Evolutionary conservation across 1,140 invertebrate species (phyloP).

Genomic region (Periplaneta americana): DNA sequence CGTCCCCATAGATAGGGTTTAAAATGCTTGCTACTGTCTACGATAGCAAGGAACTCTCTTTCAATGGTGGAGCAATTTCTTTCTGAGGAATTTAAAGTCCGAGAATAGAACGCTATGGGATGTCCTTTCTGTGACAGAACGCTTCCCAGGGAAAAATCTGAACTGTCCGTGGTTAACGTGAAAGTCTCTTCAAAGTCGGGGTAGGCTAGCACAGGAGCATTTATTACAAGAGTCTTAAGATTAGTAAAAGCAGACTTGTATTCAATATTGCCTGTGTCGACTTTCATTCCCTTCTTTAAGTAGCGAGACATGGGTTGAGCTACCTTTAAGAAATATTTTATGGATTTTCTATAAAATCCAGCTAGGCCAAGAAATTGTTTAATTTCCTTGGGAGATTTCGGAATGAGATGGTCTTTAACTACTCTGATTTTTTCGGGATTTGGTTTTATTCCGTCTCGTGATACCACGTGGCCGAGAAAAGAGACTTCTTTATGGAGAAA

Average conservation of each 20-base stretch:
- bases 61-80: constrained; percentile 31
- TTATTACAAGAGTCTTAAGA: constrained; percentile 27
- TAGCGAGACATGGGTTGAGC: constrained; percentile 12
- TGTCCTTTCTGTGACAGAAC: constrained; percentile 33
- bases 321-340: constrained; percentile 8
- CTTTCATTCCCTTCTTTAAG: too few relatives aligned
- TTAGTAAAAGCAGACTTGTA: constrained; percentile 15
- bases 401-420: constrained; percentile 13
- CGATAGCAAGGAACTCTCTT: constrained; percentile 34
- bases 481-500: constrained; percentile 14
- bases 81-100: constrained; percentile 29
- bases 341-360: constrained; percentile 18
- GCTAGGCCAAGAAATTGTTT: constrained; percentile 20
- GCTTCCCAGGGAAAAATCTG: constrained; percentile 34
- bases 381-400: constrained; percentile 12
- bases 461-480: constrained; percentile 18
- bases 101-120: constrained; percentile 31
- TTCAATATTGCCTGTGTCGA: not conserved
- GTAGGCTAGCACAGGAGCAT: constrained; percentile 26
- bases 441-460: constrained; percentile 10
- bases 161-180: constrained; percentile 39
- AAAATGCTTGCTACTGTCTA: constrained; percentile 32
- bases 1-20: constrained; percentile 31
- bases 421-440: constrained; percentile 15
- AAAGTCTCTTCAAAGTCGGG: constrained; percentile 32